Conservation (phyloP, 2,797 vertebrate genomes). For the Sciurus vulgaris region DNA sequence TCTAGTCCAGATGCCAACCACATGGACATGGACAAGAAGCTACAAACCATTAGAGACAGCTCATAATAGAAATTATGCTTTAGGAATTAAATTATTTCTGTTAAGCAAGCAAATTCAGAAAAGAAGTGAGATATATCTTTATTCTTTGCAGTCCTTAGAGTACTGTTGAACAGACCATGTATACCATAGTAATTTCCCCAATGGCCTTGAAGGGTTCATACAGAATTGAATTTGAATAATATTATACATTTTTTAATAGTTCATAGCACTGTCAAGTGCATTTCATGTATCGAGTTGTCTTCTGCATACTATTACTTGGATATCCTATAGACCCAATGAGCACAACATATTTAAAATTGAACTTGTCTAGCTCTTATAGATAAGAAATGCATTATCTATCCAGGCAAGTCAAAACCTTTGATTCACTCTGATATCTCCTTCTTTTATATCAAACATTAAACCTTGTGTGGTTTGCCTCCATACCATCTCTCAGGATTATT, state of each 20-base stretch:
- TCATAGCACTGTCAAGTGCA: not conserved
- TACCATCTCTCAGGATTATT: not conserved
- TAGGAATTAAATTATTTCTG: not conserved
- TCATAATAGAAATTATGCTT: not conserved
- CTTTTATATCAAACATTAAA: not conserved
- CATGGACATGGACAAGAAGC: conserved; percentile 39
- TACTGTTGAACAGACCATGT: conserved; percentile 19
- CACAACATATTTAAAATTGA: not conserved
- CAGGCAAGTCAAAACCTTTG: conserved; percentile 25
- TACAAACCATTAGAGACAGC: conserved; percentile 45
- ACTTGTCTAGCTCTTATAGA: not conserved
- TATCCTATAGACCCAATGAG: not conserved
- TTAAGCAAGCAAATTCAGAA: conserved; percentile 5
- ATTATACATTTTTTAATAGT: not conserved
- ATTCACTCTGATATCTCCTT: not conserved
- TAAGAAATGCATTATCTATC: not conserved
- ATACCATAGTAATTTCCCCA: not conserved
- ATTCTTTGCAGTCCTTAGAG: conserved; percentile 39
- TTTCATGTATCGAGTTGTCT: not conserved
- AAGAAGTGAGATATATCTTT: conserved; percentile 16
- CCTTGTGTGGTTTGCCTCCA: not conserved
- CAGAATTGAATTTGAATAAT: not conserved
- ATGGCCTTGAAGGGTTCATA: conserved; percentile 56
- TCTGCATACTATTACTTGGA: not conserved
- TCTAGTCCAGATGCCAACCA: conserved; percentile 63